Evolutionary conservation across 2,113 vertebrate species (phyloP).

Genomic region (Petroica traversi): DNA sequence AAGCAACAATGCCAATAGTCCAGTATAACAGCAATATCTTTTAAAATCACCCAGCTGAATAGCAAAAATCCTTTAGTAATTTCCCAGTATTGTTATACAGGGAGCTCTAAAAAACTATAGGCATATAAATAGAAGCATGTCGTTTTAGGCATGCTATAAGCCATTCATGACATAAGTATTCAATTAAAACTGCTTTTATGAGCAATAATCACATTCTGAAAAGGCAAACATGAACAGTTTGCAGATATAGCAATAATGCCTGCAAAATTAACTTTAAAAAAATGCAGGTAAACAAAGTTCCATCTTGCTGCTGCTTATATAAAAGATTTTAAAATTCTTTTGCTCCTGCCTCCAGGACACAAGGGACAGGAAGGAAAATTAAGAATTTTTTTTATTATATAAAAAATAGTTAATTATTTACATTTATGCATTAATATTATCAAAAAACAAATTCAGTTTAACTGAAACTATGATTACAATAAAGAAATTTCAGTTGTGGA

Average conservation of each 20-base stretch:
- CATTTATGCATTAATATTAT: background rate
- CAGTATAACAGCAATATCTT: conserved; percentile 53
- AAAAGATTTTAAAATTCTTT: conserved; percentile 39
- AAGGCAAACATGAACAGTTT: conserved; percentile 34
- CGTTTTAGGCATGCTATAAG: conserved; percentile 55
- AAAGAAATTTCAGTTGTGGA: background rate
- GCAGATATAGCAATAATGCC: conserved; percentile 47
- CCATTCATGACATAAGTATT: conserved; percentile 70
- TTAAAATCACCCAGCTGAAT: conserved; percentile 68
- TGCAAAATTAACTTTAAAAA: conserved; percentile 52
- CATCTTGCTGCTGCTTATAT: conserved; percentile 31
- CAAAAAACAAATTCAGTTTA: background rate
- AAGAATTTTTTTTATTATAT: background rate
- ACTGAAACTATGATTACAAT: background rate
- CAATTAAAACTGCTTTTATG: conserved; percentile 75
- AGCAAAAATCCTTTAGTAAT: conserved; percentile 69
- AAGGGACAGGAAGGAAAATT: conserved; percentile 31
- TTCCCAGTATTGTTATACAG: conserved; percentile 68
- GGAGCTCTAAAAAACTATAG: conserved; percentile 69
- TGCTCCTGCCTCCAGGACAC: conserved; percentile 30
- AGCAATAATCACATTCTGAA: conserved; percentile 76
- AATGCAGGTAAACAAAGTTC: conserved; percentile 46
- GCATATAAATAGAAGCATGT: conserved; percentile 65
- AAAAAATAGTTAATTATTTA: background rate
- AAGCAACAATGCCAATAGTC: conserved; percentile 56